Conservation (phyloP, 2,797 vertebrate genomes). For the Liasis olivaceus region DNA sequence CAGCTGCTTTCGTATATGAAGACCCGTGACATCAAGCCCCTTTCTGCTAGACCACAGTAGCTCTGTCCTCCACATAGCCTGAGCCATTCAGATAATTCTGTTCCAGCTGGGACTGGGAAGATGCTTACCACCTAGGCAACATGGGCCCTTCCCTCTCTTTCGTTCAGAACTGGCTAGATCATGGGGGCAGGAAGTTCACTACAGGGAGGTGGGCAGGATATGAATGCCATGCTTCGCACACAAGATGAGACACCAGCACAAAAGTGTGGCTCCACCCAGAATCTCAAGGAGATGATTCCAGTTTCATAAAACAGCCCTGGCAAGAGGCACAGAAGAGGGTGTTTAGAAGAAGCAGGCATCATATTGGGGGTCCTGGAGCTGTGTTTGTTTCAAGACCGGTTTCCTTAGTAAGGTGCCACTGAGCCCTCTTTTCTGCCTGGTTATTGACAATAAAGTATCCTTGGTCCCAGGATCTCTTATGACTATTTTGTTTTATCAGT, state of each 20-base stretch:
- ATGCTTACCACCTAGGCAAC: slow-evolving; percentile 6
- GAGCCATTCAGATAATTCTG: background rate
- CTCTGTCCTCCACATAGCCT: slow-evolving; percentile 41
- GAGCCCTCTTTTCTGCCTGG: slow-evolving; percentile 23
- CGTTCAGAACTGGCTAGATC: background rate
- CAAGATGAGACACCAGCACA: slow-evolving; percentile 1
- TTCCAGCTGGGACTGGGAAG: background rate
- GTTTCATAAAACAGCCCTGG: background rate
- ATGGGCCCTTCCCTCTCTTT: background rate
- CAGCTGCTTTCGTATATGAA: slow-evolving; percentile 94
- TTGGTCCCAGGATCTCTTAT: slow-evolving; percentile 7
- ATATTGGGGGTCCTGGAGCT: background rate
- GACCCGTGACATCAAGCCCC: slow-evolving; percentile 82
- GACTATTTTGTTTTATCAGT: background rate
- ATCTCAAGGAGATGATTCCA: background rate
- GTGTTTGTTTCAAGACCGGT: background rate
- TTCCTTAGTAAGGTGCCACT: background rate
- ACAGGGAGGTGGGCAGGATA: background rate
- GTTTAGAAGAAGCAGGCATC: background rate
- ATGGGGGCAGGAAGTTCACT: background rate
- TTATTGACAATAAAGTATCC: slow-evolving; percentile 34
- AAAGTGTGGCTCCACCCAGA: slow-evolving; percentile 6
- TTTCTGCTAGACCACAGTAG: slow-evolving; percentile 70
- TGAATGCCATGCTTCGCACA: background rate
- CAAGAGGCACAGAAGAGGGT: background rate